Percentiles rank a stretch among this genome's conserved stretches.
Evolutionary conservation across 1,140 invertebrate species (phyloP).

Genomic region (Anthonomus grandis): DNA sequence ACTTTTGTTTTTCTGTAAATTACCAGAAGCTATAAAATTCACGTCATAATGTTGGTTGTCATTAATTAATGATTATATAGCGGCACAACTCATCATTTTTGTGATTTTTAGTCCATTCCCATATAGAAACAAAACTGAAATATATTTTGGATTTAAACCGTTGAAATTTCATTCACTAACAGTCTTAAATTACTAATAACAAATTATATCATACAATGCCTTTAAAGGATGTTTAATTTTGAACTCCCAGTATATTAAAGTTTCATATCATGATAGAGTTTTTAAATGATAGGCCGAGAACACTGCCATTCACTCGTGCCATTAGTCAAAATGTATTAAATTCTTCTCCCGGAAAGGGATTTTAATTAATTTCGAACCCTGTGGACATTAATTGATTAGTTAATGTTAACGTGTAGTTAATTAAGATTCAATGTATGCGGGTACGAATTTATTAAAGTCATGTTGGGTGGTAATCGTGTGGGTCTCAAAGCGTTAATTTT

Average conservation of each 20-base stretch:
- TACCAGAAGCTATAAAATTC: not conserved
- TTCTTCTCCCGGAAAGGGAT: not conserved
- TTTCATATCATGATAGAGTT: conserved; percentile 11
- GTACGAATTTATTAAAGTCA: not conserved
- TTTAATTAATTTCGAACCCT: not conserved
- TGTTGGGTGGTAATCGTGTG: not conserved
- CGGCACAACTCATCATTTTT: not conserved
- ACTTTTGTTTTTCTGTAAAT: not conserved
- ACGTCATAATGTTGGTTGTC: not conserved
- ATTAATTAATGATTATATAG: not conserved
- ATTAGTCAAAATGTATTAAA: not conserved
- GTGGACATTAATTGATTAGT: not conserved
- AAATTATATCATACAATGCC: not conserved
- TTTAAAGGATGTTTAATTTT: not conserved
- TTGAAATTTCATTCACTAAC: not conserved
- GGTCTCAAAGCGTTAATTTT: not conserved
- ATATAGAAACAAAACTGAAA: not conserved
- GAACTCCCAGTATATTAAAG: not conserved
- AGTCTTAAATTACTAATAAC: not conserved
- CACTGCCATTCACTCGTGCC: conserved; percentile 17
- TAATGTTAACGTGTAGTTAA: not conserved
- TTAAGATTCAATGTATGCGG: not conserved
- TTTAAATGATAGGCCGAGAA: conserved; percentile 2
- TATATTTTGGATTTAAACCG: not conserved
- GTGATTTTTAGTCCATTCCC: not conserved